Evolutionary conservation across 2,797 vertebrate species (phyloP).

Genomic region (Arnoldichthys spilopterus): DNA sequence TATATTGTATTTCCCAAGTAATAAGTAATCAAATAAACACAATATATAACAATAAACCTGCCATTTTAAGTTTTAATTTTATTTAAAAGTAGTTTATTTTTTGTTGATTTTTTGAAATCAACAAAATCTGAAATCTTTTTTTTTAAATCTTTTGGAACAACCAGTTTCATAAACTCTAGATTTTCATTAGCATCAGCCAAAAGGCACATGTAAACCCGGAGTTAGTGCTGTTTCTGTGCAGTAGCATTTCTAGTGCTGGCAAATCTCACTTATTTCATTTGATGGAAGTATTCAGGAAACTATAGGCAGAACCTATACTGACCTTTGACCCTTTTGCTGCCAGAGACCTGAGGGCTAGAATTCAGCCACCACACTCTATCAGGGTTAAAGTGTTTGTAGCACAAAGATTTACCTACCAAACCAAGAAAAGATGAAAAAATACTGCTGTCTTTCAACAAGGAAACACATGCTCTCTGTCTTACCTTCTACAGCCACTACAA

Average conservation of each 20-base stretch:
- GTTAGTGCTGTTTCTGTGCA: conserved; percentile 8
- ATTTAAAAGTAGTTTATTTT: not conserved
- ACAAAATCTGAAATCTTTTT: too few species aligned
- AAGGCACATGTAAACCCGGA: not conserved
- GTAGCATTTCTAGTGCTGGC: conserved; percentile 39
- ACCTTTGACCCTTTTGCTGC: conserved; percentile 59
- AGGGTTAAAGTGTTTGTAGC: conserved; percentile 60
- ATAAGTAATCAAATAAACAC: too few species aligned
- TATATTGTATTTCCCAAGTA: too few species aligned
- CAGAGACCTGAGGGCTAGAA: conserved; percentile 54
- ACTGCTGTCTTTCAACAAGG: not conserved
- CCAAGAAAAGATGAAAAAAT: not conserved
- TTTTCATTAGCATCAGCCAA: not conserved
- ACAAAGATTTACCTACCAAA: conserved; percentile 51
- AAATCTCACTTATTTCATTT: conserved; percentile 57
- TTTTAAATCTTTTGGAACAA: not conserved
- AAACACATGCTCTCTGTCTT: not conserved
- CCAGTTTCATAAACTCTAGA: not conserved
- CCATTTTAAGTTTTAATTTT: too few species aligned
- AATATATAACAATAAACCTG: too few species aligned
- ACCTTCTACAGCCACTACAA: not conserved
- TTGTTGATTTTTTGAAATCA: too few species aligned
- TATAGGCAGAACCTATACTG: conserved; percentile 42
- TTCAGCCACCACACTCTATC: conserved; percentile 60
- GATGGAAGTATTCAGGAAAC: conserved; percentile 57